Conservation (phyloP, 2,888 invertebrate species). For the Oscheius sp. region DNA sequence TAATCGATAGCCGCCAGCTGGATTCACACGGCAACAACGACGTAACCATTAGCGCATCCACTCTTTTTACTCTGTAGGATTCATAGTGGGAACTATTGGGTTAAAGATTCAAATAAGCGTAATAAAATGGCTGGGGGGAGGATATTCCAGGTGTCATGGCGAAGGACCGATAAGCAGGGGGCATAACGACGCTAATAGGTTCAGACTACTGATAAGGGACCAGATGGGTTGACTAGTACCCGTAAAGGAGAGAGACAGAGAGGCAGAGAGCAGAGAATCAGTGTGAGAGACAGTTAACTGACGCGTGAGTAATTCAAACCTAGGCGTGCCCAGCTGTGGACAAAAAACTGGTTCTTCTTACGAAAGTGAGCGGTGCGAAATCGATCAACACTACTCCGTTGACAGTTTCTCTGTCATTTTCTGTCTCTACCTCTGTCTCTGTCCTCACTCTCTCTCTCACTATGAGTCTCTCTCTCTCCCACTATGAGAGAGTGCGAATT, state of each 20-base stretch:
- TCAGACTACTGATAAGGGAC: constrained; percentile 21
- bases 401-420: not conserved
- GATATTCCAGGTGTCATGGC: constrained; percentile 19
- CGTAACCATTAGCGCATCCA: not conserved
- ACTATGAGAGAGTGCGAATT: not conserved
- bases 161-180: constrained; percentile 24
- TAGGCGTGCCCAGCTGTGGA: not conserved
- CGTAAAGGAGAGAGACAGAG: constrained; percentile 25
- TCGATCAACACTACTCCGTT: not conserved
- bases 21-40: constrained; percentile 26
- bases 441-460: not conserved
- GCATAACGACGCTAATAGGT: constrained; percentile 25
- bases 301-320: constrained; percentile 6
- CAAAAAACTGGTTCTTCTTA: constrained; percentile 1
- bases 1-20: constrained; percentile 15
- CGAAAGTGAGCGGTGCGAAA: not conserved
- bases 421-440: not conserved
- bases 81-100: not conserved
- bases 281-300: constrained; percentile 18
- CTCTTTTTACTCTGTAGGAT: not conserved
- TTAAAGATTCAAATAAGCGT: not conserved
- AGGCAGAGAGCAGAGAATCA: constrained; percentile 26
- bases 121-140: constrained; percentile 6
- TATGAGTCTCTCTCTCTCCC: not conserved
- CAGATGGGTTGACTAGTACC: constrained; percentile 1